Conservation (phyloP, 2,797 vertebrate genomes). For the Clarias pachynema region DNA sequence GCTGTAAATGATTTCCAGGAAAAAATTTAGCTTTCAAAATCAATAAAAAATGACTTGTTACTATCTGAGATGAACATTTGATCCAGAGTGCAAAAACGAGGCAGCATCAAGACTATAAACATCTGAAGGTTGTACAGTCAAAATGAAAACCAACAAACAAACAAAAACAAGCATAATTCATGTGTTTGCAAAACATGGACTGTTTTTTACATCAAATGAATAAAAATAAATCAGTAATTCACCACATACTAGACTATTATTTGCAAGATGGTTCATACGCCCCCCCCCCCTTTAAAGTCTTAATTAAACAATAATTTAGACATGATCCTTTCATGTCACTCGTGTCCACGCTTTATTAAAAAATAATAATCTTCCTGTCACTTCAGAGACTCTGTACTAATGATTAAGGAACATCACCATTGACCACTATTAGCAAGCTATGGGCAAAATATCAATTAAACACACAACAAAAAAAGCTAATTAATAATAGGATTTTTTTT, state of each 20-base stretch:
- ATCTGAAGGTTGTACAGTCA: background rate
- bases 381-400: background rate
- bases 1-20: background rate
- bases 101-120: background rate
- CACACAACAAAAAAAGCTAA: conserved; percentile 70
- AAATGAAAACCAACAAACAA: background rate
- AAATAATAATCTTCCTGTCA: background rate
- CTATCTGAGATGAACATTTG: background rate
- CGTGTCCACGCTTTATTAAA: background rate
- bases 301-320: background rate
- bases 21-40: background rate
- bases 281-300: background rate
- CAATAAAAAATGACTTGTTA: background rate
- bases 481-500: conserved; percentile 59
- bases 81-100: background rate
- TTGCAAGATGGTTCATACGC: background rate
- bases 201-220: background rate
- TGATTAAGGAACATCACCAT: background rate
- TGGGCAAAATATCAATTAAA: conserved; percentile 75
- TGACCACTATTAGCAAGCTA: conserved; percentile 69
- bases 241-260: background rate
- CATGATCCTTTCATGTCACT: background rate
- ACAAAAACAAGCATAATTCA: background rate
- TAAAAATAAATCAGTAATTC: background rate
- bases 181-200: background rate